phyloP scores from a whole-genome alignment of 2,113 vertebrate genomes.

The Seriola quinqueradiata region DNA sequence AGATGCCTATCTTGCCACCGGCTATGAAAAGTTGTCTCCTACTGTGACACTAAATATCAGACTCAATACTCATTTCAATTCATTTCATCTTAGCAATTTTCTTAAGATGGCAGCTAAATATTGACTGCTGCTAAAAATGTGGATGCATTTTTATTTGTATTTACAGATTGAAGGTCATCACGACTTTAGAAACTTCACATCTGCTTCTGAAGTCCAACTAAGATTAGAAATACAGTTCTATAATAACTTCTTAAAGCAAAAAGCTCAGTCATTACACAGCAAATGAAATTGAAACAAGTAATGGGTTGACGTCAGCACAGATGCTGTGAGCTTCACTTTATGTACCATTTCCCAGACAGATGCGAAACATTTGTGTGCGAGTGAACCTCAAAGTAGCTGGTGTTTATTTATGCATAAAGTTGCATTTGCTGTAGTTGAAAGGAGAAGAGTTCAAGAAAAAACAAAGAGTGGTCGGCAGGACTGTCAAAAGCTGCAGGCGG shows the following conservation, averaged over 20 bases:
- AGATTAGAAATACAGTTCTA: neutral
- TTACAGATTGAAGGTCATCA: neutral
- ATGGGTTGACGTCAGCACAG: constrained; percentile 4
- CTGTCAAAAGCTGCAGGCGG: constrained; percentile 15
- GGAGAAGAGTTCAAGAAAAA: constrained; percentile 20
- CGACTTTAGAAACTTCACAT: neutral
- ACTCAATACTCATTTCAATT: neutral
- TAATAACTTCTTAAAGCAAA: constrained; percentile 16
- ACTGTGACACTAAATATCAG: constrained; percentile 18
- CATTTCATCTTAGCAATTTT: neutral
- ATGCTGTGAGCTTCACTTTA: constrained; percentile 56
- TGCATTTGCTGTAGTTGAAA: constrained; percentile 38
- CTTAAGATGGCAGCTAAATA: constrained; percentile 16
- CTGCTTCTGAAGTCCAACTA: constrained; percentile 3
- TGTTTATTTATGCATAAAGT: constrained; percentile 50
- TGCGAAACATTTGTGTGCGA: constrained; percentile 16
- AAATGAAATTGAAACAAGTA: constrained; percentile 12
- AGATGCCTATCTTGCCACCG: constrained; percentile 12
- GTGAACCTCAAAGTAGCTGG: constrained; percentile 17
- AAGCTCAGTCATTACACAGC: constrained; percentile 27
- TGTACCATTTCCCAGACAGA: constrained; percentile 44
- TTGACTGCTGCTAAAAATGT: constrained; percentile 5
- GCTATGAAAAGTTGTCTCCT: constrained; percentile 16
- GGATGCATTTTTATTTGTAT: neutral
- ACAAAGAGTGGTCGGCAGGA: constrained; percentile 13